Evolutionary conservation across 2,888 invertebrate genomes (phyloP).

Genomic region (Nomada flava): DNA sequence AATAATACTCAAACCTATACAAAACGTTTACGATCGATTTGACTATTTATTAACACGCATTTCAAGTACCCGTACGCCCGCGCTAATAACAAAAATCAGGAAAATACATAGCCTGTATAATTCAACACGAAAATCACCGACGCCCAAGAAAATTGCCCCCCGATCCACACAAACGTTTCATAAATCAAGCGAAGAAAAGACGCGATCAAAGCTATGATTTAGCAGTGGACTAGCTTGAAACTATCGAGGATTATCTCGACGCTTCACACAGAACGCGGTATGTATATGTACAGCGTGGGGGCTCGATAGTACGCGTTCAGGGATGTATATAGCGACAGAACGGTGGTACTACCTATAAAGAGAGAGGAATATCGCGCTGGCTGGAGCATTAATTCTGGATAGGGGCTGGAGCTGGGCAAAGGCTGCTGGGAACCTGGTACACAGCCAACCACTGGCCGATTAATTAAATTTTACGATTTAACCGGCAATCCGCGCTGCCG

Average conservation of each 20-base stretch:
- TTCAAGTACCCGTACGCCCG: background rate
- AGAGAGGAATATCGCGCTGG: constrained; percentile 61
- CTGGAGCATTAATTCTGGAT: constrained; percentile 67
- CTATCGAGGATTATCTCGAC: constrained; percentile 42
- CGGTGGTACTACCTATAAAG: constrained; percentile 56
- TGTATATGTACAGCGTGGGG: constrained; percentile 8
- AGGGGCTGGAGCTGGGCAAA: constrained; percentile 55
- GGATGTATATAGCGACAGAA: constrained; percentile 48
- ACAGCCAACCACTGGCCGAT: constrained; percentile 62
- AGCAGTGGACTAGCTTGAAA: constrained; percentile 19
- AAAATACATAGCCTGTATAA: background rate
- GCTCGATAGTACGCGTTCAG: constrained; percentile 24
- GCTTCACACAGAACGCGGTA: constrained; percentile 8
- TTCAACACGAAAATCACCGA: background rate
- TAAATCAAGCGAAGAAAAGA: constrained; percentile 3
- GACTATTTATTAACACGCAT: too few species aligned
- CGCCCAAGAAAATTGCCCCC: background rate
- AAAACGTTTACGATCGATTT: too few species aligned
- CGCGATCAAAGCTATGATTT: constrained; percentile 22
- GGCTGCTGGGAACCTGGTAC: constrained; percentile 49
- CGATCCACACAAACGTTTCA: background rate
- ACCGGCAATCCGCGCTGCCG: constrained; percentile 40
- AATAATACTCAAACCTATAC: too few species aligned
- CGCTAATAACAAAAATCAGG: background rate
- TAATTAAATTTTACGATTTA: constrained; percentile 71